Evolutionary conservation across 2,113 vertebrate genomes (phyloP).

Genomic region (Muntiacus reevesi): DNA sequence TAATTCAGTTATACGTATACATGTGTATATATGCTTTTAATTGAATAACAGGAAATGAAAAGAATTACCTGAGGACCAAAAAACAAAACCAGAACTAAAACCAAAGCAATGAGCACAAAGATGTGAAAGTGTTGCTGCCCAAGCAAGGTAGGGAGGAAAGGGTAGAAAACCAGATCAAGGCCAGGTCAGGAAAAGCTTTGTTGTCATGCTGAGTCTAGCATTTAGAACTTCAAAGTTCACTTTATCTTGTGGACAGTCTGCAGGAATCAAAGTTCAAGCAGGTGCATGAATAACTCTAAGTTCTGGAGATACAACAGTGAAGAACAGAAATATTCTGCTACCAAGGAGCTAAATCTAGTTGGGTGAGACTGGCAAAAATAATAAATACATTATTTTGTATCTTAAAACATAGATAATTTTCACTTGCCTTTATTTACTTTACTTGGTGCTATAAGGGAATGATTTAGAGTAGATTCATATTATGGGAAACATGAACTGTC

Average conservation of each 20-base stretch:
- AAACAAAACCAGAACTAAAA: neutral
- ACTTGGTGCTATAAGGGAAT: neutral
- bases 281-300: neutral
- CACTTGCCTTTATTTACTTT: neutral
- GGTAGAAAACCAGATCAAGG: neutral
- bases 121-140: too few species aligned
- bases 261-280: neutral
- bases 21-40: neutral
- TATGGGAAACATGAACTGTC: neutral
- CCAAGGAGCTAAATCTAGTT: neutral
- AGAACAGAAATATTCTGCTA: neutral
- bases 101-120: neutral
- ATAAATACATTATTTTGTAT: neutral
- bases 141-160: neutral
- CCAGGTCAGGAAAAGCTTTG: neutral
- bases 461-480: neutral
- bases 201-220: neutral
- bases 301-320: neutral
- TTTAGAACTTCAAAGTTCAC: neutral
- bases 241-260: neutral
- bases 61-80: neutral
- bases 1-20: neutral
- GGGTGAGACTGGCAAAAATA: neutral
- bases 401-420: neutral
- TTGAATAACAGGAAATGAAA: neutral